These are phyloP conservation scores for Cirrhinus molitorella DNA, from an alignment of 2,797 vertebrate species.

Conservation along the genomic window DNA sequence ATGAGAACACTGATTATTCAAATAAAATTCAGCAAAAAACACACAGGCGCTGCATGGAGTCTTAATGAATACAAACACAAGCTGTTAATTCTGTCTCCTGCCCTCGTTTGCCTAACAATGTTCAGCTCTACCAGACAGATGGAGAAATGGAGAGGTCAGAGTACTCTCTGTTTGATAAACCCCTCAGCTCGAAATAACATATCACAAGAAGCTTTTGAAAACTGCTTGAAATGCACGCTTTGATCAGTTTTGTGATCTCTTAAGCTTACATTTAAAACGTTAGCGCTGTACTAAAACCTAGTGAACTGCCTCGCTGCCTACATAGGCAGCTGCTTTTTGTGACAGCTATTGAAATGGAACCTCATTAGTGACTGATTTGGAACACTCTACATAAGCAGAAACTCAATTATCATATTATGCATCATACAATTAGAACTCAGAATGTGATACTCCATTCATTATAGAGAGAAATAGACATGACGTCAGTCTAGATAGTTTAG, in stretches of 20 bases:
- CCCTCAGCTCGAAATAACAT: background rate
- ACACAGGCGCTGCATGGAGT: background rate
- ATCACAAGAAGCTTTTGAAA: background rate
- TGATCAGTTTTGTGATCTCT: background rate
- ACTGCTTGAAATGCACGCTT: background rate
- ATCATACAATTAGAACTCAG: background rate
- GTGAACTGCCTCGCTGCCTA: background rate
- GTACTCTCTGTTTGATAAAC: constrained; percentile 9
- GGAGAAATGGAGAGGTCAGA: constrained; percentile 9
- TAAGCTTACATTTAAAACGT: constrained; percentile 1
- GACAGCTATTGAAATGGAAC: background rate
- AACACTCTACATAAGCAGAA: background rate
- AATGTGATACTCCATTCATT: background rate
- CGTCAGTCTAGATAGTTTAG: no score
- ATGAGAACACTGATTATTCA: constrained; percentile 43
- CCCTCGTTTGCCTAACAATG: background rate
- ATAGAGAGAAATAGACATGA: background rate
- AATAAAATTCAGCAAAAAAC: constrained; percentile 8
- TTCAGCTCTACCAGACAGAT: background rate
- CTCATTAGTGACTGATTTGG: constrained; percentile 24
- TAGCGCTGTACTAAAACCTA: background rate
- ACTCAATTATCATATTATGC: constrained; percentile 5
- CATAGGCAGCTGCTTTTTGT: background rate
- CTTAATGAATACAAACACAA: constrained; percentile 37
- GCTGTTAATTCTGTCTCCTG: constrained; percentile 23